These are phyloP conservation scores for Poeciliopsis turneri DNA, from an alignment of 2,797 vertebrate species.

Conservation along the genomic window DNA sequence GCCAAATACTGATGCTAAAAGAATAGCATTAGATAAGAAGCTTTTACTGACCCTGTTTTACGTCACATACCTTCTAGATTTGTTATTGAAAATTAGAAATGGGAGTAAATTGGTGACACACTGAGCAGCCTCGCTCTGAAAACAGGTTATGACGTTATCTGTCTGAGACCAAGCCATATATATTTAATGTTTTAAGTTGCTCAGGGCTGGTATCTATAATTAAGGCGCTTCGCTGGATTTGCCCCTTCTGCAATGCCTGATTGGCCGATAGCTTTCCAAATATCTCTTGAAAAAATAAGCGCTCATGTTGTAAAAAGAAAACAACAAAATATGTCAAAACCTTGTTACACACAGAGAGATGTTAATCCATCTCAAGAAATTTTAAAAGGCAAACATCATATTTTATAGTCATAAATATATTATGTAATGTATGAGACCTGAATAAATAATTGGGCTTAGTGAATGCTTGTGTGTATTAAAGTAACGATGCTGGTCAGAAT, in stretches of 20 bases:
- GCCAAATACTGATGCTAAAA: constrained; percentile 28
- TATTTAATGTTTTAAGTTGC: constrained; percentile 75
- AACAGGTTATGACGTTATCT: constrained; percentile 65
- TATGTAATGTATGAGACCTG: background rate
- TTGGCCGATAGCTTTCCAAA: constrained; percentile 43
- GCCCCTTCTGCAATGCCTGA: constrained; percentile 29
- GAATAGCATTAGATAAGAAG: constrained; percentile 13
- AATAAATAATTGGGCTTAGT: background rate
- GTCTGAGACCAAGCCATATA: constrained; percentile 70
- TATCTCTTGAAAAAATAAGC: constrained; percentile 32
- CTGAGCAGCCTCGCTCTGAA: constrained; percentile 47
- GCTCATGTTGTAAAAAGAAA: constrained; percentile 12
- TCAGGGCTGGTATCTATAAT: constrained; percentile 77
- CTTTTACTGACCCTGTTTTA: constrained; percentile 21
- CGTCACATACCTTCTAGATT: constrained; percentile 10
- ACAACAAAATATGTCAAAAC: background rate
- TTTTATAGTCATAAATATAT: background rate
- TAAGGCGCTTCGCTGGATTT: constrained; percentile 58
- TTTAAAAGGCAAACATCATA: constrained; percentile 2
- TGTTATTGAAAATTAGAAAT: constrained; percentile 40
- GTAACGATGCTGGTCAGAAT: background rate
- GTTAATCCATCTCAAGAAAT: constrained; percentile 6
- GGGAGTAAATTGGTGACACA: constrained; percentile 28
- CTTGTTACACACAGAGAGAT: background rate
- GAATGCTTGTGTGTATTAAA: background rate